Evolutionary conservation across 2,113 vertebrate species (phyloP).

Genomic region (Mesembrinibis cayennensis): DNA sequence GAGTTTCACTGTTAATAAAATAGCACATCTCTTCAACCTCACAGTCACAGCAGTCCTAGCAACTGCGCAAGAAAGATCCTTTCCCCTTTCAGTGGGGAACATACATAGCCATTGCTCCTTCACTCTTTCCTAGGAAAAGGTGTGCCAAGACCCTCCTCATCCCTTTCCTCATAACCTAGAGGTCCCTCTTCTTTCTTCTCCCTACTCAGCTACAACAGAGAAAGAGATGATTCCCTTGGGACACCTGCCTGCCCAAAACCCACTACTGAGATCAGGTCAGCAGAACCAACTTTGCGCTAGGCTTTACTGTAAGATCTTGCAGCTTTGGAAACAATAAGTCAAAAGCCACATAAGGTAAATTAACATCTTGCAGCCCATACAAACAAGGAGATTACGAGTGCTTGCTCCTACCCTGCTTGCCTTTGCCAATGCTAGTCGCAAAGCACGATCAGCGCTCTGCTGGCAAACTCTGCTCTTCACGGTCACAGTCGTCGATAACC

Average conservation of each 20-base stretch:
- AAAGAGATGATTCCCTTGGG: background rate
- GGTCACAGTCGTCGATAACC: background rate
- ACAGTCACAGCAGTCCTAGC: background rate
- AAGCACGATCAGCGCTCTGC: rapidly evolving
- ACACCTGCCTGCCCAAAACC: background rate
- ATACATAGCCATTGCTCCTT: background rate
- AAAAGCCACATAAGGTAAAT: background rate
- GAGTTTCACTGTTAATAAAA: background rate
- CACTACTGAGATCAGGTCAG: background rate
- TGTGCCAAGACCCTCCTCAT: background rate
- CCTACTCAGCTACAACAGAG: background rate
- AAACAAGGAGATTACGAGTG: rapidly evolving
- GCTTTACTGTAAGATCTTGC: background rate
- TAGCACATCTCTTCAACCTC: background rate
- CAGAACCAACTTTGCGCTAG: background rate
- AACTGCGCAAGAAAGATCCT: background rate
- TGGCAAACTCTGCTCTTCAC: background rate
- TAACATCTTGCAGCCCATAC: background rate
- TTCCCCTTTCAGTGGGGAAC: background rate
- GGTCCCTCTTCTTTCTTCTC: background rate
- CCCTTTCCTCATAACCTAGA: background rate
- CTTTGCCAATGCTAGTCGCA: background rate
- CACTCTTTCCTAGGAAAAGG: background rate
- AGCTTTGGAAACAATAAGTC: background rate
- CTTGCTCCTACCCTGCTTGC: background rate